These are phyloP conservation scores for Bambusicola thoracicus DNA, from an alignment of 2,113 vertebrate genomes.

Conservation along the genomic window DNA sequence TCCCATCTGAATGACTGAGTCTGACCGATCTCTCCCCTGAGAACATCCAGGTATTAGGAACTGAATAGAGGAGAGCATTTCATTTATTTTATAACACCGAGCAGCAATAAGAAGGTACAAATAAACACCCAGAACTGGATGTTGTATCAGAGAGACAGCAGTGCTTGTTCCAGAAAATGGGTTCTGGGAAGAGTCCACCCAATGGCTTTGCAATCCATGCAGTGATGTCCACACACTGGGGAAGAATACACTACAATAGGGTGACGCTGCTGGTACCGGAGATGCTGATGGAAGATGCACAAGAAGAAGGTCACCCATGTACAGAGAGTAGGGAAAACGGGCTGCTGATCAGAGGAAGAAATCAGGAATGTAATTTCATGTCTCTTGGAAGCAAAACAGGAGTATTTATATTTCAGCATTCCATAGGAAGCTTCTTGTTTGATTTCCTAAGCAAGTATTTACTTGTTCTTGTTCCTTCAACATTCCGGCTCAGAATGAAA, in stretches of 20 bases:
- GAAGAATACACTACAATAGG: neutral
- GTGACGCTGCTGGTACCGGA: neutral
- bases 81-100: neutral
- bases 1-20: neutral
- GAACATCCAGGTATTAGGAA: neutral
- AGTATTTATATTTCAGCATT: neutral
- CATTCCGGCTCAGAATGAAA: neutral
- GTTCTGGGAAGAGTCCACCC: neutral
- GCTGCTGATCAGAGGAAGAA: neutral
- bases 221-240: neutral
- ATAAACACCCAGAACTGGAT: neutral
- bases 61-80: neutral
- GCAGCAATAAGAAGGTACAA: neutral
- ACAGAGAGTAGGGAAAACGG: neutral
- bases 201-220: neutral
- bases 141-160: neutral
- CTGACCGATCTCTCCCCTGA: neutral
- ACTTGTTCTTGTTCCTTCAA: neutral
- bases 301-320: fast-evolving
- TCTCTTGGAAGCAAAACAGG: neutral
- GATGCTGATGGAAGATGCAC: neutral
- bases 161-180: neutral
- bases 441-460: neutral
- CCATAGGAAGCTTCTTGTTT: neutral
- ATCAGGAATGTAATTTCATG: neutral